Conservation (phyloP, 1,140 invertebrate species). For the Drosophila sp. region DNA sequence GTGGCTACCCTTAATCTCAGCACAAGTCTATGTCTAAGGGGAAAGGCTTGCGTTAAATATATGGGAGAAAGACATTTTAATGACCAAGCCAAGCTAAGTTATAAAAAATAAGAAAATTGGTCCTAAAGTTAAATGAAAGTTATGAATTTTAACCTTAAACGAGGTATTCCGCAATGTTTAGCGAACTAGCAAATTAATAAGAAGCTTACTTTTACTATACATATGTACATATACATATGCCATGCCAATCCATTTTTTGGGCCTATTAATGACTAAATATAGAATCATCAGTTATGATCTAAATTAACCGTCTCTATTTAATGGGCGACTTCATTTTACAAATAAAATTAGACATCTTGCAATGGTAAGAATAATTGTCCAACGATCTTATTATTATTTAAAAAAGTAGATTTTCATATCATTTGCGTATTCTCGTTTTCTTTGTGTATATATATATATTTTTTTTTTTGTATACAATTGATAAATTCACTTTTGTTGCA, state of each 20-base stretch:
- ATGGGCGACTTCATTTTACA: background rate
- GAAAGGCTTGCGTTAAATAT: background rate
- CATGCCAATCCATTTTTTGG: too few species aligned
- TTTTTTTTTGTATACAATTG: background rate
- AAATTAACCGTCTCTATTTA: background rate
- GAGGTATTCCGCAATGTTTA: background rate
- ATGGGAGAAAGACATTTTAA: conserved; percentile 38
- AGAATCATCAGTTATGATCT: too few species aligned
- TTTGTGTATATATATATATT: background rate
- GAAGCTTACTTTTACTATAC: too few species aligned
- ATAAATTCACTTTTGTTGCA: conserved; percentile 12
- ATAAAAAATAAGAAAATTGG: background rate
- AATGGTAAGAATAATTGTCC: background rate
- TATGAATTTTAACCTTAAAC: conserved; percentile 13
- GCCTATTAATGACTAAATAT: background rate
- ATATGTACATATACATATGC: too few species aligned
- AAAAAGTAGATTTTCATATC: background rate
- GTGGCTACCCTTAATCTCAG: background rate
- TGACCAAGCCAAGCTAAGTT: background rate
- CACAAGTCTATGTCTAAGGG: background rate
- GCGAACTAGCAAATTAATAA: background rate
- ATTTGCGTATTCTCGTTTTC: background rate
- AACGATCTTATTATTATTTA: background rate
- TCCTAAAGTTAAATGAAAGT: conserved; percentile 27
- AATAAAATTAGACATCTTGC: background rate